Percentiles rank a stretch among this genome's conserved stretches.
Conservation (phyloP, 2,797 vertebrate genomes). For the Chelidonichthys spinosus region DNA sequence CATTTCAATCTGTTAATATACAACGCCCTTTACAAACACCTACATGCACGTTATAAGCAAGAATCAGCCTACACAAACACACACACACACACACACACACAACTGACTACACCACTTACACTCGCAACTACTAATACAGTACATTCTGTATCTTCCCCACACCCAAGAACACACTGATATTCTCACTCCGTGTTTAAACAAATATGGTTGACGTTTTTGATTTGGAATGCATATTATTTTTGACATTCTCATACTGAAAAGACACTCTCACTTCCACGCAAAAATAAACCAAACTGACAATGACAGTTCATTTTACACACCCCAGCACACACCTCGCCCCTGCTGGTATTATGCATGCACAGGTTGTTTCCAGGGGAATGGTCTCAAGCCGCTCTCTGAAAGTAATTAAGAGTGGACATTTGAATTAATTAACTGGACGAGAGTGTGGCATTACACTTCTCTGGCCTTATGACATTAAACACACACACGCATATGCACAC, state of each 20-base stretch:
- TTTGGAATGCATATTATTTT: neutral
- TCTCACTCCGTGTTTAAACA: neutral
- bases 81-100: too few species aligned
- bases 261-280: neutral
- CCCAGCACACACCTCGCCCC: constrained; percentile 21
- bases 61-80: neutral
- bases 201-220: neutral
- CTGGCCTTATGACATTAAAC: constrained; percentile 73
- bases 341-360: constrained; percentile 57
- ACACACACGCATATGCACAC: constrained; percentile 41
- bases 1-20: neutral
- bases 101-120: neutral
- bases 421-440: constrained; percentile 78
- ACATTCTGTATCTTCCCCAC: neutral
- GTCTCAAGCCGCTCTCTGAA: constrained; percentile 67
- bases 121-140: neutral
- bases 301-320: constrained; percentile 23
- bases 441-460: constrained; percentile 71
- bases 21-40: neutral
- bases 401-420: constrained; percentile 79
- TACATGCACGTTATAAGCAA: neutral
- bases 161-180: constrained; percentile 1
- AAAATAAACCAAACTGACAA: constrained; percentile 6
- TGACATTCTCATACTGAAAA: neutral
- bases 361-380: constrained; percentile 64